Evolutionary conservation across 2,888 invertebrate species (phyloP), one percentile per base, ranked within the genome.

Genomic region (Beris chalybata): DNA sequence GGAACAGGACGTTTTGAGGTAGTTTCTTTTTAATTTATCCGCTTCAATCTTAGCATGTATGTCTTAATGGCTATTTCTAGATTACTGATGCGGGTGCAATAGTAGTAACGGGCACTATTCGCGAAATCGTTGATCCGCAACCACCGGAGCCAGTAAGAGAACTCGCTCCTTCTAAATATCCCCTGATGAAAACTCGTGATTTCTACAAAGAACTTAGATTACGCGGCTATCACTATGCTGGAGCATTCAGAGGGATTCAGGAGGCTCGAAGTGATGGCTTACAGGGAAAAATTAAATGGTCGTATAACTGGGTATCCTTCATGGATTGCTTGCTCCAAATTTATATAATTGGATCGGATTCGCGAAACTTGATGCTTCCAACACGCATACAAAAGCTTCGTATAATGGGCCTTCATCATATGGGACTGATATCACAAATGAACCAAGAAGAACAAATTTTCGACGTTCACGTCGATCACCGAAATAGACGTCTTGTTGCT

Each of bases 311-410:
- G 94, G 88, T 92, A 6, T 86, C 91, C 4, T 93, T 93, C 78
- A 86, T 96, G 82, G 95, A 96, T 81, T 90, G 91, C 44, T 89
- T 96, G 88, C 83, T 96, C 12, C 95, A 96, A 79, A 86, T 92
- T 73, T 86, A 87, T 73, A 87, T 94, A 57, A 77, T 93, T 31
- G 86, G 87, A 31, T 83, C 87, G 66, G 87, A 89, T 70, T 85
- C 87, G 0, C 84, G 91, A 31, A 85, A 87, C 4, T 84, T 93
- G 4, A 84, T 88, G 73, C 85, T 93, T 0, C 93, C 94, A 0
- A 92, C 91, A 0, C 85, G 89, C 64, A 87, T 93, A 38, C 86
- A 87, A 73, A 87, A 85, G 73, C 77, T 92, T 0, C 83, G 85
- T 13, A 89, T 93, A 50, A 86, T 91, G 73, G 87, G 89, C 0